These are phyloP conservation scores for Oreochromis spilurus DNA, from an alignment of 2,113 vertebrate species.

Conservation along the genomic window DNA sequence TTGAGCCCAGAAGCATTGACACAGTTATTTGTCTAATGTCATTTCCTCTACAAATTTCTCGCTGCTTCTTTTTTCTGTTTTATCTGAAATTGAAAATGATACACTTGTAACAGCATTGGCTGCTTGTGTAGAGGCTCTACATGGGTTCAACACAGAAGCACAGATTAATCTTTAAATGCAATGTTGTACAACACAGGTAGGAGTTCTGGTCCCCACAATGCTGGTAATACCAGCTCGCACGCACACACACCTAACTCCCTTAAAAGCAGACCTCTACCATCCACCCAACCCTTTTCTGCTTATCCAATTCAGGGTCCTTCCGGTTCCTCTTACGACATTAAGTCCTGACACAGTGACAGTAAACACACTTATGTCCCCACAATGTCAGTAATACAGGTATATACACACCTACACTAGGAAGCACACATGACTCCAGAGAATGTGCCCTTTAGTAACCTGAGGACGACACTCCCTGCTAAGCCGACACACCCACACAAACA, in stretches of 20 bases:
- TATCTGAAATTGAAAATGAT: not conserved
- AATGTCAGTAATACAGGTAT: not conserved
- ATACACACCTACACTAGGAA: not conserved
- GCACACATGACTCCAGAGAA: not conserved
- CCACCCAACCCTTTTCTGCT: not conserved
- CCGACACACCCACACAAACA: not conserved
- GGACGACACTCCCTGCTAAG: not conserved
- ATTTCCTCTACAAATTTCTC: not conserved
- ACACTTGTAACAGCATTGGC: not conserved
- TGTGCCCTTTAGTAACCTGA: not conserved
- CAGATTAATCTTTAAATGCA: not conserved
- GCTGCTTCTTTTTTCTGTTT: not conserved
- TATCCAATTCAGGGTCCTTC: not conserved
- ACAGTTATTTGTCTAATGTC: not conserved
- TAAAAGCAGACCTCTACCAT: not conserved
- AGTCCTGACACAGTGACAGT: not conserved
- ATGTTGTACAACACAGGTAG: not conserved
- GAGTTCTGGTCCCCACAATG: not conserved
- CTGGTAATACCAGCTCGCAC: not conserved
- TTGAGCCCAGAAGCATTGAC: not conserved
- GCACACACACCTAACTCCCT: not conserved
- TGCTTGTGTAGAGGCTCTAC: not conserved
- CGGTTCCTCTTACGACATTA: not conserved
- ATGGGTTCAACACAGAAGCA: not conserved
- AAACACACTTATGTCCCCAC: not conserved